Base-by-base conservation (phyloP, 1,140 invertebrate species). In the Scaptomyza hsui region DNA sequence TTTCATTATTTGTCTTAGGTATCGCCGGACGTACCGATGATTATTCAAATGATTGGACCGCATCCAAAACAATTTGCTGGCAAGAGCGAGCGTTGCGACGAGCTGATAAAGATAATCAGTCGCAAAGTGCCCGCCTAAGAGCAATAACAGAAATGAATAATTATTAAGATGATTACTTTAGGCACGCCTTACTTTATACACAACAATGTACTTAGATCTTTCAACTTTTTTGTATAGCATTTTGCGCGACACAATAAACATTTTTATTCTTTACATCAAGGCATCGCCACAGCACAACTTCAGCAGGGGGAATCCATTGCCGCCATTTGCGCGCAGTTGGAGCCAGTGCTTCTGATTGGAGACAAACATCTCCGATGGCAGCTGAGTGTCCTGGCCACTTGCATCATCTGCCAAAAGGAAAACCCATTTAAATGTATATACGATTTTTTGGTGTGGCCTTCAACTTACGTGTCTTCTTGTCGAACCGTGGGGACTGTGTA, bases 11-110 rank as follows among this genome's bases (percentile, higher is more conserved):
- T 41, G 7, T 67, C 55, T 19, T 49, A 91, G 91, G 89, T 91
- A 16, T 91, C 91, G 32, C 95, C 95, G 63, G 97, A 97, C 91
- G 96, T 98, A 21, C 96, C 96, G 0, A 96, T 96, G 82, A 93
- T 98, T 13, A 95, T 98, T 51, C 96, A 97, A 85, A 97, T 98
- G 95, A 96, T 98, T 79, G 97, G 97, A n/a, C 97, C 97, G 2
- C 95, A 96, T 90, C 96, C 97, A 32, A 93, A 93, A 65, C 95
- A 95, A 88, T 98, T 97, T 92, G 94, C 94, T 55, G 97, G 97
- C 21, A 94, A 93, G 18, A 97, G 96, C 29, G 93, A 94, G 73
- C 94, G 97, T 64, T 92, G 97, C 51, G 97, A 98, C 90, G 94
- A 95, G 72, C 93, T 97, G 48, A 95, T 98, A 70, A 95, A 96